Evolutionary conservation across 2,888 invertebrate species (phyloP).

Genomic region (Erpobdella octoculata): DNA sequence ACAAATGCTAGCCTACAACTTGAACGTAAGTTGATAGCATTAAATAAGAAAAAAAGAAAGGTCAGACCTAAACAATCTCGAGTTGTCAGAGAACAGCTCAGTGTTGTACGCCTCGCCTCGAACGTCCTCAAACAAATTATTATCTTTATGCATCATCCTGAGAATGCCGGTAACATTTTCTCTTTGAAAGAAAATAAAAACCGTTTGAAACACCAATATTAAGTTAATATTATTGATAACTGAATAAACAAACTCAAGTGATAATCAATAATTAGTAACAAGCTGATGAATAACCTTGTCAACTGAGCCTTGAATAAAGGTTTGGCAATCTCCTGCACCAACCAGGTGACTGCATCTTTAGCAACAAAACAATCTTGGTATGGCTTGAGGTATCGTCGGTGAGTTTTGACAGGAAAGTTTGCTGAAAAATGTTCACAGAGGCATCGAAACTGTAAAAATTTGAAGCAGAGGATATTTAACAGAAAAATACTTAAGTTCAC

Average conservation of each 20-base stretch:
- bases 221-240: no score
- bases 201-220: no score
- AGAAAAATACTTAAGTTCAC: not conserved
- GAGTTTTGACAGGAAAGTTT: constrained; percentile 1
- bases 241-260: not conserved
- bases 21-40: not conserved
- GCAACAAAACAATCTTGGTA: constrained; percentile 10
- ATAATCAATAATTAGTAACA: not conserved
- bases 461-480: not conserved
- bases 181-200: not conserved
- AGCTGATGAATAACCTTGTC: not conserved
- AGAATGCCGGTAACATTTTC: not conserved
- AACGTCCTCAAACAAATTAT: constrained; percentile 13
- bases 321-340: not conserved
- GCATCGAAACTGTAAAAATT: constrained; percentile 12
- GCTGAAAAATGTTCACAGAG: constrained; percentile 6
- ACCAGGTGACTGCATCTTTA: constrained; percentile 11
- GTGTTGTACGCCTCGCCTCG: not conserved
- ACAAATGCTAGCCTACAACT: not conserved
- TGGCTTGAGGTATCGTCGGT: not conserved
- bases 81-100: constrained; percentile 3
- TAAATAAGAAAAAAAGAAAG: not conserved
- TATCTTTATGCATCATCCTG: constrained; percentile 3
- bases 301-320: not conserved
- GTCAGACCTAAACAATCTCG: not conserved